These are phyloP conservation scores for Cistogaster globosa DNA, from an alignment of 2,888 invertebrate species.

Conservation along the genomic window DNA sequence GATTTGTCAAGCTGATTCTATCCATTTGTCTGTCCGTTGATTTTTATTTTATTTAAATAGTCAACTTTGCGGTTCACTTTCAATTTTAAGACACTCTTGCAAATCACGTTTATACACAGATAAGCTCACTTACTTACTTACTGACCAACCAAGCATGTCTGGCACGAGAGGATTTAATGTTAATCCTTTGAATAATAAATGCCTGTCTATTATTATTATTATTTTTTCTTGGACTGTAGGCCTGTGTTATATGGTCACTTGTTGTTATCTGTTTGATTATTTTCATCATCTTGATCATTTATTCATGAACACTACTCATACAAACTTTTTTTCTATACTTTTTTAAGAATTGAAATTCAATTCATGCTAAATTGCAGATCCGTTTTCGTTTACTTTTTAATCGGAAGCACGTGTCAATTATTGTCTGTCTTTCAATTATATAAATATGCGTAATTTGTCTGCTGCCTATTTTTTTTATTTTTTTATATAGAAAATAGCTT, in stretches of 20 bases:
- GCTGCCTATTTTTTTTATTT: conserved; percentile 13
- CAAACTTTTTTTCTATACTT: conserved; percentile 5
- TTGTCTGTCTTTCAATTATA: conserved; percentile 47
- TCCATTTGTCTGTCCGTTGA: background rate
- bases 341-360: conserved; percentile 58
- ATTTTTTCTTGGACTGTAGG: background rate
- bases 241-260: conserved; percentile 35
- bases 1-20: conserved; percentile 63
- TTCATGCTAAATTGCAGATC: conserved; percentile 53
- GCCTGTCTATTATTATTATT: conserved; percentile 43
- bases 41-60: conserved; percentile 31
- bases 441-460: conserved; percentile 45
- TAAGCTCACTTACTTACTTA: background rate
- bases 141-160: conserved; percentile 22
- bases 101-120: conserved; percentile 37
- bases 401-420: conserved; percentile 82
- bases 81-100: conserved; percentile 51
- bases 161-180: conserved; percentile 42
- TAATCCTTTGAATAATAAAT: conserved; percentile 47
- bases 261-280: conserved; percentile 55
- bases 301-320: conserved; percentile 55
- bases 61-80: conserved; percentile 63
- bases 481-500: background rate
- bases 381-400: conserved; percentile 67
- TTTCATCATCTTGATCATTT: conserved; percentile 54